Evolutionary conservation across 2,888 invertebrate genomes (phyloP), one percentile per base, ranked within the genome.

Genomic region (Mechanitis mazaeus): DNA sequence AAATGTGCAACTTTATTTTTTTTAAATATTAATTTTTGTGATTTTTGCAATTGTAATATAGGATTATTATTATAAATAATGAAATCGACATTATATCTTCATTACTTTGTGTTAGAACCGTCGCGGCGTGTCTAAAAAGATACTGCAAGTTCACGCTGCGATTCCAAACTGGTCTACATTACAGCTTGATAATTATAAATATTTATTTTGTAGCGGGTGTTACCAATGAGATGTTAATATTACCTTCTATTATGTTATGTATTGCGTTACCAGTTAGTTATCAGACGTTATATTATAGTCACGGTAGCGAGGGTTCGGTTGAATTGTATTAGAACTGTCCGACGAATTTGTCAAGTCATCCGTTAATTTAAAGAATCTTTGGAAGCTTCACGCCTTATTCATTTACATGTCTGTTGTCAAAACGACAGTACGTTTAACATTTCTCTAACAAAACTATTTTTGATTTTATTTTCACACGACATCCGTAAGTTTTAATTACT

Each of bases 181-280:
- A 20, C 20, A 20, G 20, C 20, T 1, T 20, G 0, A 20, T 20
- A 20, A 20, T 20, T 20, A 20, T 20, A 20, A 20, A 20, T 20
- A 20, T 20, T 20, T 20, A 20, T 20, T 20, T 20, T 20, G 20
- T 20, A 20, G 20, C 20, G 20, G 20, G 20, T 20, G 20, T 35
- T 3, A 35, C 35, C 35, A 35, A 35, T 45, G 45, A 50, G 54
- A 57, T 65, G 68, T 68, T 68, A 61, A 64, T 63, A 60, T 62
- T 69, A 46, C 58, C 63, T 65, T 69, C 68, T 74, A 77, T 72
- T 71, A 76, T 80, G 77, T 80, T 75, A 73, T 72, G 69, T 77
- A 20, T 68, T 75, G 80, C 80, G 78, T 81, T 79, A 81, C 78
- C 80, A 80, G 84, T 86, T 86, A 84, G 78, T 77, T 84, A 84